phyloP scores from a whole-genome alignment of 2,113 vertebrate genomes.

The Lamprotornis superbus region DNA sequence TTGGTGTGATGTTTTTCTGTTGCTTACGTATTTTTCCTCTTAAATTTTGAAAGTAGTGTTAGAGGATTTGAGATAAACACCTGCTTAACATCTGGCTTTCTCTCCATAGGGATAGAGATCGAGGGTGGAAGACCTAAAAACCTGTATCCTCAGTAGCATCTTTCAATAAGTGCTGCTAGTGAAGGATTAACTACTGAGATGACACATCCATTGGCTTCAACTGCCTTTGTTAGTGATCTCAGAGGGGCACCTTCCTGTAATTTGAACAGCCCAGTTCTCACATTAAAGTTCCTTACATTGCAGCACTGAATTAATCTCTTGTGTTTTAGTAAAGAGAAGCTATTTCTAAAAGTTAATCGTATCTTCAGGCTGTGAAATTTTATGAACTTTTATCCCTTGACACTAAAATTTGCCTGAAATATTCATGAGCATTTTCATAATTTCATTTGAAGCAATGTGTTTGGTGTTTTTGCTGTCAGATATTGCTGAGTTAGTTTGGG shows the following conservation, averaged over 20 bases:
- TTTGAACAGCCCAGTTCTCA: neutral
- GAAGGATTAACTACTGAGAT: neutral
- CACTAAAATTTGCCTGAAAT: neutral
- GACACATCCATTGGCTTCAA: neutral
- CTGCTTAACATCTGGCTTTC: neutral
- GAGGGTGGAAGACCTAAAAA: neutral
- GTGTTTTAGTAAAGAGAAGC: neutral
- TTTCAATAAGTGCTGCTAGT: neutral
- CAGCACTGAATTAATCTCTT: neutral
- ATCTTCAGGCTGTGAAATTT: constrained; percentile 15
- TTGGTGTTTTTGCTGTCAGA: neutral
- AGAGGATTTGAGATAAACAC: neutral
- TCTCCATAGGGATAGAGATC: neutral
- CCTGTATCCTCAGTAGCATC: neutral
- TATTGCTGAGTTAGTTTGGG: neutral
- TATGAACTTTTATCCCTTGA: neutral
- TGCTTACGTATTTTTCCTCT: neutral
- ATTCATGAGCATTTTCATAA: constrained; percentile 1
- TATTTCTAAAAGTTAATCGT: constrained; percentile 18
- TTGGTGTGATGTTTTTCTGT: neutral
- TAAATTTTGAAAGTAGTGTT: neutral
- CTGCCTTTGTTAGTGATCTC: neutral
- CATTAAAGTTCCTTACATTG: neutral
- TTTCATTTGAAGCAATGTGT: neutral
- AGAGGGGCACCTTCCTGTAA: neutral